Conservation (phyloP, 1,140 invertebrate species). For the Formica exsecta region DNA sequence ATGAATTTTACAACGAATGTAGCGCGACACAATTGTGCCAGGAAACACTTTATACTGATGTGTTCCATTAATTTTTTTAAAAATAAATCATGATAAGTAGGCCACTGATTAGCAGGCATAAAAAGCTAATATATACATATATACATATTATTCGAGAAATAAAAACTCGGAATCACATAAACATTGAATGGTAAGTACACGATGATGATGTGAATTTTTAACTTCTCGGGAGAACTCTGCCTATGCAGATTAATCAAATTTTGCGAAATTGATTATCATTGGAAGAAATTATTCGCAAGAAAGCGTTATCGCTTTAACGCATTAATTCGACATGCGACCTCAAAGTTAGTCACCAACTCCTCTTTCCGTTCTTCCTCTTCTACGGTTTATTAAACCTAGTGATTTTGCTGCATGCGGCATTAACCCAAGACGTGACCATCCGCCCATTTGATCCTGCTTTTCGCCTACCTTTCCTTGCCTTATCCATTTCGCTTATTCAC, state of each 20-base stretch:
- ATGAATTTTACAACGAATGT: not conserved
- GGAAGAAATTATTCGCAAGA: not conserved
- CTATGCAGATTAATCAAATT: conserved; percentile 43
- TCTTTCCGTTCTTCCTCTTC: conserved; percentile 71
- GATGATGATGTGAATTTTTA: not conserved
- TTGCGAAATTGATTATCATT: conserved; percentile 33
- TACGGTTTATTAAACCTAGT: conserved; percentile 77
- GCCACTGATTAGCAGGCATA: not conserved
- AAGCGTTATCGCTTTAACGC: conserved; percentile 23
- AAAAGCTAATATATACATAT: not conserved
- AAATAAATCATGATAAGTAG: conserved; percentile 1
- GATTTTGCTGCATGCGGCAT: conserved; percentile 79
- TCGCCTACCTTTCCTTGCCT: conserved; percentile 61
- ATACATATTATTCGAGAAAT: not conserved
- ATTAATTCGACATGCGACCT: conserved; percentile 74
- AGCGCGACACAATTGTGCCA: not conserved
- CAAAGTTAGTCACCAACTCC: conserved; percentile 70
- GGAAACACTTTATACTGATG: not conserved
- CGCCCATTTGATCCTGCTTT: conserved; percentile 71
- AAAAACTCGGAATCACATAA: not conserved
- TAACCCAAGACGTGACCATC: conserved; percentile 78
- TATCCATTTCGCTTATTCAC: conserved; percentile 49
- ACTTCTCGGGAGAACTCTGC: conserved; percentile 2
- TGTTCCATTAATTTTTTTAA: not conserved
- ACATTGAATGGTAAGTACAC: conserved; percentile 1